Evolutionary conservation across 2,113 vertebrate genomes (phyloP).

Genomic region (Ceyx melanurus): DNA sequence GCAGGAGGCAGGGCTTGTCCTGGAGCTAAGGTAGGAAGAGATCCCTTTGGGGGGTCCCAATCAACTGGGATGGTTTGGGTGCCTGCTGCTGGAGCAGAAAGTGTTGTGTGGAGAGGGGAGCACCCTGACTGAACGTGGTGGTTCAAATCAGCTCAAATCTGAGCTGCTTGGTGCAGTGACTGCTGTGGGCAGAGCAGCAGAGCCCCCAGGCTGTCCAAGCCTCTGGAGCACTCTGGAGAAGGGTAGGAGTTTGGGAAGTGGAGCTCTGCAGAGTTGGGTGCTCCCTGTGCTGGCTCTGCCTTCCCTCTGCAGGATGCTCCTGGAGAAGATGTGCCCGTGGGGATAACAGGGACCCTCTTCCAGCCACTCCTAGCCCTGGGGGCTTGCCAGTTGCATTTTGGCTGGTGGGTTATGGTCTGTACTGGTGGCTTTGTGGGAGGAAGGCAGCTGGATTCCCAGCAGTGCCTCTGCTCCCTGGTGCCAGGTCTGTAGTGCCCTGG

Average conservation of each 20-base stretch:
- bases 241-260: neutral
- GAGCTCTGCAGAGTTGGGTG: neutral
- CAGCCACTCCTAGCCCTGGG: neutral
- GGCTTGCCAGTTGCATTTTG: neutral
- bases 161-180: neutral
- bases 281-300: neutral
- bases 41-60: neutral
- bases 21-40: neutral
- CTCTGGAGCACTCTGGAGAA: neutral
- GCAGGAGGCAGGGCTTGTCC: neutral
- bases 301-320: neutral
- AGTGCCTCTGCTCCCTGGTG: neutral
- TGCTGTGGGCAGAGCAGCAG: neutral
- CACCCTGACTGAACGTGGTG: neutral
- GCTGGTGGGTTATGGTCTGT: neutral
- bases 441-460: neutral
- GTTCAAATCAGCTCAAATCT: too few species aligned
- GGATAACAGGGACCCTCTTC: neutral
- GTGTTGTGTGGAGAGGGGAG: neutral
- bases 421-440: neutral
- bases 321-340: fast-evolving
- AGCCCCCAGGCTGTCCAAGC: neutral
- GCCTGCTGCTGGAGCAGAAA: neutral
- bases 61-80: neutral
- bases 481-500: neutral